phyloP scores from a whole-genome alignment of 2,113 vertebrate species.

The Lamprotornis superbus region DNA sequence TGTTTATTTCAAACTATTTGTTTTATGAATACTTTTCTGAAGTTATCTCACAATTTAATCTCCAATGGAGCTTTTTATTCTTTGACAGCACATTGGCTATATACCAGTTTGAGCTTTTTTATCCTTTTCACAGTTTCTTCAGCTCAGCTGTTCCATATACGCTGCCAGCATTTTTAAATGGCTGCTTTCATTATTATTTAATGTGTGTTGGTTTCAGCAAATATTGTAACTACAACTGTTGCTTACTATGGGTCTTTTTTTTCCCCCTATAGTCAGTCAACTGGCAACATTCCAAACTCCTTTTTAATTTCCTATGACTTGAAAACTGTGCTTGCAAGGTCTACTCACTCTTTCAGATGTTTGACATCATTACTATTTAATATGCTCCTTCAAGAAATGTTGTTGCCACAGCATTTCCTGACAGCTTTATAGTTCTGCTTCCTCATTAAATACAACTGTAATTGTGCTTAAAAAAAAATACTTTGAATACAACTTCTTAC shows the following conservation, averaged over 20 bases:
- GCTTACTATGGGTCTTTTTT: conserved; percentile 29
- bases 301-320: conserved; percentile 41
- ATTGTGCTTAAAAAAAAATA: not conserved
- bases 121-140: conserved; percentile 23
- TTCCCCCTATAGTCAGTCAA: not conserved
- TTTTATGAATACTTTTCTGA: not conserved
- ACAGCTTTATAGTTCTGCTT: conserved; percentile 20
- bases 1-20: not conserved
- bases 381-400: conserved; percentile 28
- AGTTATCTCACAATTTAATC: conserved; percentile 13
- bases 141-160: conserved; percentile 57
- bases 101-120: not conserved
- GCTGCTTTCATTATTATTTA: conserved; percentile 63
- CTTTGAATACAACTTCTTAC: not conserved
- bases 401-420: conserved; percentile 28
- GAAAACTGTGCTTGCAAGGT: conserved; percentile 15
- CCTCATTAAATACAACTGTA: conserved; percentile 17
- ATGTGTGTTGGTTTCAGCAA: conserved; percentile 56
- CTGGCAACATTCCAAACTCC: conserved; percentile 22
- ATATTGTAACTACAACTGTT: conserved; percentile 62
- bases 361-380: conserved; percentile 57
- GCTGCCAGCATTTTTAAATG: conserved; percentile 47
- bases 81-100: conserved; percentile 15
- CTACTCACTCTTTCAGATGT: conserved; percentile 17
- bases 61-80: conserved; percentile 26